Evolutionary conservation across 2,797 vertebrate genomes (phyloP).

Genomic region (Alca torda): DNA sequence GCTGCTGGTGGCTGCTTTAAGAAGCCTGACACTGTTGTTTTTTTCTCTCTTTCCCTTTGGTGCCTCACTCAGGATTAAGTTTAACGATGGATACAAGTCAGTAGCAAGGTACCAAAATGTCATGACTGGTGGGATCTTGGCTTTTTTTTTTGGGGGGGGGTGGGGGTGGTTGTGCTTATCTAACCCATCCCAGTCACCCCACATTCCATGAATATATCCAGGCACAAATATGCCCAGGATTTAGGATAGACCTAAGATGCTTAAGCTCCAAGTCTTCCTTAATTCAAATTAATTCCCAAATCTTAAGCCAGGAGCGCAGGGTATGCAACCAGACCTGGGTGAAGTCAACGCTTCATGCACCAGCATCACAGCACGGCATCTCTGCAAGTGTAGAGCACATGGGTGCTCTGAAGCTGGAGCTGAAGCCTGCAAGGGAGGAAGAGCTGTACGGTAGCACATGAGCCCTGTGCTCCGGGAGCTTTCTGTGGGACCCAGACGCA

Average conservation of each 20-base stretch:
- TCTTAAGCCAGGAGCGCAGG: not conserved
- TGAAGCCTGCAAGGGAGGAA: not conserved
- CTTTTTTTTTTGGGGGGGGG: not conserved
- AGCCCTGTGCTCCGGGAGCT: not conserved
- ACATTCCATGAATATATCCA: rapidly evolving
- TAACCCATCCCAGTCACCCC: not conserved
- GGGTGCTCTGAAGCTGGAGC: not conserved
- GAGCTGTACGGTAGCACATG: rapidly evolving
- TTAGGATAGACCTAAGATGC: not conserved
- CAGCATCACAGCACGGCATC: not conserved
- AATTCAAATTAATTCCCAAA: not conserved
- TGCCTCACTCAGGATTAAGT: conserved; percentile 51
- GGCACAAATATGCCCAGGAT: rapidly evolving
- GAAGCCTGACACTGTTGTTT: not conserved
- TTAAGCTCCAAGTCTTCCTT: not conserved
- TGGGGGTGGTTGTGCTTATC: not conserved
- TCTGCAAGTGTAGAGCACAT: not conserved
- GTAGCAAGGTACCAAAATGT: conserved; percentile 60
- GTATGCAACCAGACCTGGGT: not conserved
- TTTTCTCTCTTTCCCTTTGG: not conserved
- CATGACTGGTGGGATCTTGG: not conserved
- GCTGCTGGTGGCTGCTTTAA: not conserved
- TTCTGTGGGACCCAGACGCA: not conserved
- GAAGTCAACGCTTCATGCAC: not conserved
- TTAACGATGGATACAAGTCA: conserved; percentile 67